Evolutionary conservation across 1,140 invertebrate species (phyloP), one percentile per base, ranked within the genome.

Genomic region (Sinonovacula constricta): DNA sequence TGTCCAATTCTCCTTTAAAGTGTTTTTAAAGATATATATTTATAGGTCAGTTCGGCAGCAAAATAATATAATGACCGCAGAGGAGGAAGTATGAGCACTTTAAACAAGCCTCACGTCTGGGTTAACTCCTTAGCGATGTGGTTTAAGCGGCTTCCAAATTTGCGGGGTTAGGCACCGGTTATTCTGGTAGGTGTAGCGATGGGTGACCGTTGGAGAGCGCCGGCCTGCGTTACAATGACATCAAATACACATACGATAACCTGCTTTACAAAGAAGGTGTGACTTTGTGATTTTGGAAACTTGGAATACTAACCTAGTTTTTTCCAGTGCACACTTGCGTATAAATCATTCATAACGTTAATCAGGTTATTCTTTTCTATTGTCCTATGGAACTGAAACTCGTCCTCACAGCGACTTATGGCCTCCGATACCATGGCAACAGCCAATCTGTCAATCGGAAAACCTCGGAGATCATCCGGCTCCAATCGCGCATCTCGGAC

Each of bases 261-360:
- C 18, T 7, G 39, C 39, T 7, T 45, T 45, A 45, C 39, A 10
- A 45, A 45, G 18, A 45, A 10, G 18, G 39, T 18, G 18, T 18
- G 7, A 45, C 18, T 45, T 45, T 10, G 39, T 7, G 7, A 7
- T 45, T 45, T 45, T 45, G 39, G 39, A 10, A 45, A 45, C 18
- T 7, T 45, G 39, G 39, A 45, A 45, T 18, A 62, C 39, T 60
- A 45, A 77, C 74, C 74, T 31, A 77, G 24, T 45, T 77, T 77
- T 26, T 68, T 77, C 74, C 74, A 77, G 54, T 77, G 74, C 22
- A 77, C 53, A 60, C 74, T 77, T 4, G 28, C 14, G 30, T 77
- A 68, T 5, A 77, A 34, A 7, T 77, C 65, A 12, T 45, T n/a
- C 22, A 77, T 24, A 18, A 68, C 51, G 66, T 22, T 45, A 5